Evolutionary conservation across 1,140 invertebrate species (phyloP).

Genomic region (Coptotermes formosanus): DNA sequence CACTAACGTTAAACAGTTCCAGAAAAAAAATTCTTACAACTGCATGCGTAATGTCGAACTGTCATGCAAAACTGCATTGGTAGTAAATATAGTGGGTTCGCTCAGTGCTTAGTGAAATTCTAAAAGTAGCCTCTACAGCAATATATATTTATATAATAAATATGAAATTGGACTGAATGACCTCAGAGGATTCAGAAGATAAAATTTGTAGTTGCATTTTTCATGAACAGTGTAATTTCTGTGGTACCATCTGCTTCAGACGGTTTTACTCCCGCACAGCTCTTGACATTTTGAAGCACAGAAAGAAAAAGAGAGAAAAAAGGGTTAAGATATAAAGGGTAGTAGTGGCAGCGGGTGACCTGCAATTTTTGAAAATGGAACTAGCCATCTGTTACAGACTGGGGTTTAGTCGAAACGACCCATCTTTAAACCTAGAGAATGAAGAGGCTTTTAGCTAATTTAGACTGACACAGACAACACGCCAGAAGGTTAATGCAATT

Average conservation of each 20-base stretch:
- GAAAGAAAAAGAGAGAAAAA: not conserved
- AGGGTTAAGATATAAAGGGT: constrained; percentile 13
- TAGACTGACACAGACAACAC: not conserved
- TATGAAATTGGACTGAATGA: too few species aligned
- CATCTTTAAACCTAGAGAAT: not conserved
- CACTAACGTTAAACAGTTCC: too few species aligned
- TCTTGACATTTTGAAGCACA: not conserved
- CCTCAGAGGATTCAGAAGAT: too few species aligned
- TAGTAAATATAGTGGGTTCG: too few species aligned
- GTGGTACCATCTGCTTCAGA: not conserved
- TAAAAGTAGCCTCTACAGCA: too few species aligned
- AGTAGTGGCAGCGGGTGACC: not conserved
- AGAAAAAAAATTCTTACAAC: too few species aligned
- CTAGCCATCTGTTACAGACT: not conserved
- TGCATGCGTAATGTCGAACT: too few species aligned
- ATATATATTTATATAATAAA: too few species aligned
- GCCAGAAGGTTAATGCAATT: not conserved
- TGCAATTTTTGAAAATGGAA: constrained; percentile 17
- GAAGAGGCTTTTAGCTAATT: constrained; percentile 12
- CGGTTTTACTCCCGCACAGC: not conserved
- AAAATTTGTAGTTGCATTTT: not conserved
- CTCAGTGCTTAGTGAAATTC: too few species aligned
- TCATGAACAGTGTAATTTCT: not conserved
- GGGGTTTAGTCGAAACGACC: not conserved
- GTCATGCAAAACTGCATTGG: too few species aligned